Evolutionary conservation across 1,140 invertebrate species (phyloP), one percentile per base, ranked within the genome.

Genomic region (Danaus melanippus): DNA sequence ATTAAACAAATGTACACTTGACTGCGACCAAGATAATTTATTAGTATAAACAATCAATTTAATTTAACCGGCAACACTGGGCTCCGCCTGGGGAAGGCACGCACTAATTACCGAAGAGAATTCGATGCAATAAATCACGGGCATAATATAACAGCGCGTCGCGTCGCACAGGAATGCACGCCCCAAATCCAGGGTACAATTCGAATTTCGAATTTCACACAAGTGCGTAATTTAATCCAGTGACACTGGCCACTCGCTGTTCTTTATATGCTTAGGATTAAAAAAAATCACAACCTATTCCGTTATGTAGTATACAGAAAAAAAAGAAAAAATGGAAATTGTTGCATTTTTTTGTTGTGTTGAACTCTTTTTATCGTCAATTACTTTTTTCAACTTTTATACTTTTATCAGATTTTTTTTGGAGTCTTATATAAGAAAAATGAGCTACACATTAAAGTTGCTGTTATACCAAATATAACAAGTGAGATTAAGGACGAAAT

Each of bases 101-200:
- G 82, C 82, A 85, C 82, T 85, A 85, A 85, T 85, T 85, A 67
- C 79, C 76, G 79, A 69, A 61, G 79, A 79, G 79, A 85, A 85
- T 85, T 79, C 82, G 67, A 85, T 85, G 79, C 79, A 75, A 85
- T 85, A 85, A 85, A 85, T 85, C 82, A 83, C 72, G 67, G 73
- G 59, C 73, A 83, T 79, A 83, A 83, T 83, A 83, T 80, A 79
- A 74, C 77, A 58, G 62, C 57, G 52, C 62, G 71, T 71, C 71
- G 70, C 67, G 71, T 70, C 77, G 75, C 65, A 56, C 58, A 56
- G 81, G 81, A 72, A 84, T 81, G 76, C 70, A 62, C 74, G 73
- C 74, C 73, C 76, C 69, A 78, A 82, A 79, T 78, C 78, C 64
- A 63, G 48, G 50, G 50, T 60, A 50, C 54, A 50, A 50, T 58